These are phyloP conservation scores for Ephialtes manifestator DNA, from an alignment of 2,888 invertebrate species.

Conservation along the genomic window DNA sequence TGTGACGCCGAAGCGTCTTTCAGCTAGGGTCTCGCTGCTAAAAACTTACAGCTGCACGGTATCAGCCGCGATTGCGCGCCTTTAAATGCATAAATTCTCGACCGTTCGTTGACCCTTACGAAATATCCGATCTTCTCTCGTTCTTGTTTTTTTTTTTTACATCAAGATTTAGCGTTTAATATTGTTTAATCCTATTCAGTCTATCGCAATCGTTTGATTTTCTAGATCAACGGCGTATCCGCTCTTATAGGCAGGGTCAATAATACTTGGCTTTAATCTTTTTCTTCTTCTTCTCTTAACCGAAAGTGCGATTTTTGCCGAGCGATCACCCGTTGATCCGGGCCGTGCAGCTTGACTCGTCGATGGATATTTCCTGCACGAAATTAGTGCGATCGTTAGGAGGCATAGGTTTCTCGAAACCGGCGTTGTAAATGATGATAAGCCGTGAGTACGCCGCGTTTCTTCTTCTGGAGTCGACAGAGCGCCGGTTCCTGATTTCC, in stretches of 20 bases:
- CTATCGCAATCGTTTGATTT: constrained; percentile 71
- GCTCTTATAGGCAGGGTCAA: constrained; percentile 26
- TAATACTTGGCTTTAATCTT: constrained; percentile 53
- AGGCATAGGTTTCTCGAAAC: constrained; percentile 91
- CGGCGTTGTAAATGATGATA: constrained; percentile 91
- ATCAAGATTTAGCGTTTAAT: constrained; percentile 10
- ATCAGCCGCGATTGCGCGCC: constrained; percentile 50
- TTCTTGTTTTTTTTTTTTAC: constrained; percentile 8
- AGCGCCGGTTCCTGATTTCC: constrained; percentile 82
- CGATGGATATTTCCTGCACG: constrained; percentile 33
- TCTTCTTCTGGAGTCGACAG: constrained; percentile 86
- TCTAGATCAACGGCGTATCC: constrained; percentile 56
- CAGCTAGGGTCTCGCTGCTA: constrained; percentile 37
- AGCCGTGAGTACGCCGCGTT: constrained; percentile 89
- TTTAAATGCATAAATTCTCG: constrained; percentile 68
- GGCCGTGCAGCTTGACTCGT: constrained; percentile 11
- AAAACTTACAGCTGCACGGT: constrained; percentile 53
- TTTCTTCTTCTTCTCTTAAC: constrained; percentile 2
- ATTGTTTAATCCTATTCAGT: constrained; percentile 71
- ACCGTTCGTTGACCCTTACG: constrained; percentile 41
- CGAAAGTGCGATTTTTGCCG: constrained; percentile 14
- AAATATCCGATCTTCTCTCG: constrained; percentile 43
- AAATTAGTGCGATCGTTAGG: constrained; percentile 73
- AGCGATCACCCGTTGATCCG: constrained; percentile 10
- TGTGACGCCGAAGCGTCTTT: background rate